Conservation (phyloP, 2,113 vertebrate species). For the Bos indicus region DNA sequence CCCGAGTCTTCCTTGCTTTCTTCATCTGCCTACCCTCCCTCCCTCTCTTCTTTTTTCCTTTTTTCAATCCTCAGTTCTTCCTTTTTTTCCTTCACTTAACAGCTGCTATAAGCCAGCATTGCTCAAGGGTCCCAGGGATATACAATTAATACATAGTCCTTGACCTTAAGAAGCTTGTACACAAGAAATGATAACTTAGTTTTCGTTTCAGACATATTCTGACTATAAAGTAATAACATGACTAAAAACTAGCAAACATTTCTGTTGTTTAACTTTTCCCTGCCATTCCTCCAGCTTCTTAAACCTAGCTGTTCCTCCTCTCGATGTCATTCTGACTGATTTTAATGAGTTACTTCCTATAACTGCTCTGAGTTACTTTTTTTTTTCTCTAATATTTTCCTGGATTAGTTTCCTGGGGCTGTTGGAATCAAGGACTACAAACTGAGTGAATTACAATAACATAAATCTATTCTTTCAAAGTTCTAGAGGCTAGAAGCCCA, state of each 20-base stretch:
- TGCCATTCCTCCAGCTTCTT: background rate
- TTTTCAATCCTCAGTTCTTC: background rate
- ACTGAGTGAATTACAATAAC: background rate
- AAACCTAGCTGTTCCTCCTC: background rate
- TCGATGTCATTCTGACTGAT: background rate
- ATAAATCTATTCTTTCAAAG: background rate
- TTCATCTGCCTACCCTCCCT: fast-evolving
- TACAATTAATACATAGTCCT: background rate
- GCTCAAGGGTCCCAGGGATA: background rate
- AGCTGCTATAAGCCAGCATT: background rate
- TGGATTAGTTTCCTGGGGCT: background rate
- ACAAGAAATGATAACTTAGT: background rate
- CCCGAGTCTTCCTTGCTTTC: background rate
- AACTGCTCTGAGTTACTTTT: background rate
- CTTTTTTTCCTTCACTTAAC: background rate
- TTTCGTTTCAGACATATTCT: background rate
- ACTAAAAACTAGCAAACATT: background rate
- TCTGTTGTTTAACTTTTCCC: background rate
- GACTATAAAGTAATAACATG: background rate
- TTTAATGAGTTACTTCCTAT: background rate
- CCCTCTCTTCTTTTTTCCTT: background rate
- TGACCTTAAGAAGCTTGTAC: background rate
- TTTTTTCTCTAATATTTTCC: background rate
- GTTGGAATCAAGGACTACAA: background rate
- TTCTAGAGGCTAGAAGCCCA: background rate